Conservation (phyloP, 1,140 invertebrate species). For the Eurosta solidaginis region DNA sequence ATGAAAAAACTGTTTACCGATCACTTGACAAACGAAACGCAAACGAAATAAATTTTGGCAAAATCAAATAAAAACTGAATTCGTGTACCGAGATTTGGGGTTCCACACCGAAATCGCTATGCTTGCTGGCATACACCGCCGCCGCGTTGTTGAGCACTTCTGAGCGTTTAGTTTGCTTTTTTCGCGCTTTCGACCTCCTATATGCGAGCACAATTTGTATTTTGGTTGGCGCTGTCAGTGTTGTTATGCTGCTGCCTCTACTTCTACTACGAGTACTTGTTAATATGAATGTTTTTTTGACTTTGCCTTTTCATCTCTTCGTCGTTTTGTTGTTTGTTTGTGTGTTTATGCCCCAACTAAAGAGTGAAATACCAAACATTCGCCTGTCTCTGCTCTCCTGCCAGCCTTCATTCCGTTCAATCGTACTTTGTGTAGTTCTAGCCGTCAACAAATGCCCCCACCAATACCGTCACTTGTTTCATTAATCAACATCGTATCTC, state of each 20-base stretch:
- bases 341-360: neutral
- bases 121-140: slow-evolving; percentile 26
- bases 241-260: neutral
- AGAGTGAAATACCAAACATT: slow-evolving; percentile 18
- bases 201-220: neutral
- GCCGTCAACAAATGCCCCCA: neutral
- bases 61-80: neutral
- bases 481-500: neutral
- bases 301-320: neutral
- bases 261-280: neutral
- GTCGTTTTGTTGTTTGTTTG: neutral
- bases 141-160: slow-evolving; percentile 25
- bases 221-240: neutral
- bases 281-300: neutral
- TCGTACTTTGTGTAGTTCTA: too few relatives aligned
- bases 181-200: slow-evolving; percentile 21
- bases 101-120: slow-evolving; percentile 21
- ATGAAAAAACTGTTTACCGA: neutral
- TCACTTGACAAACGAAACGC: neutral
- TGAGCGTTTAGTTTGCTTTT: slow-evolving; percentile 5
- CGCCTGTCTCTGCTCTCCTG: neutral
- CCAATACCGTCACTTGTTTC: neutral
- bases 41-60: neutral
- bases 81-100: slow-evolving; percentile 13
- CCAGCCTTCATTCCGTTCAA: too few relatives aligned